Percentiles rank a stretch among this genome's conserved stretches.
Conservation (phyloP, 1,140 invertebrate genomes). For the Frieseomelitta varia region DNA sequence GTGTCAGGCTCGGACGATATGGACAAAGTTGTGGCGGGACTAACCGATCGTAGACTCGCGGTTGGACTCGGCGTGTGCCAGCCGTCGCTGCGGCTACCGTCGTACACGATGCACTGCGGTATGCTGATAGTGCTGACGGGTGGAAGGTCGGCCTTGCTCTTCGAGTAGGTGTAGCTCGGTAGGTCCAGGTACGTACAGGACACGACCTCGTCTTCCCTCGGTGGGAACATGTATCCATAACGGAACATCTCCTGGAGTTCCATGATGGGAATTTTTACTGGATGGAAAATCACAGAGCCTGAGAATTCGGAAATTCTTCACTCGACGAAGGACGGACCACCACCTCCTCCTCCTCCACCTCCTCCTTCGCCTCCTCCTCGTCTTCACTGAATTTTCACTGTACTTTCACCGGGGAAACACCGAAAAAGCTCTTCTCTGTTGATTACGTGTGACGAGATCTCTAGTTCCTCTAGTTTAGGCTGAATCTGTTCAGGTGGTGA, state of each 20-base stretch:
- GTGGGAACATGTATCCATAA: constrained; percentile 79
- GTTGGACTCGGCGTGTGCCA: constrained; percentile 84
- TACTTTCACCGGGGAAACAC: constrained; percentile 21
- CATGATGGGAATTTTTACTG: constrained; percentile 56
- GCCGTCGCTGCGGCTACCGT: constrained; percentile 81
- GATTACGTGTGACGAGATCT: neutral
- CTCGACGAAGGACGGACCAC: neutral
- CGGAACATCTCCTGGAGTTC: constrained; percentile 80
- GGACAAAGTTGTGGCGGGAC: constrained; percentile 78
- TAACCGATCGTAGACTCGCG: constrained; percentile 83
- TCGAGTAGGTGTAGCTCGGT: constrained; percentile 70
- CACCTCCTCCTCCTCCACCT: no score
- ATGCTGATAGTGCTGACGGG: constrained; percentile 75
- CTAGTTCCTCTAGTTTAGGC: no score
- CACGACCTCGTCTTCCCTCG: constrained; percentile 70
- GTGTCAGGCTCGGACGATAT: constrained; percentile 73
- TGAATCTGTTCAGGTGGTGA: no score
- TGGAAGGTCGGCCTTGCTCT: constrained; percentile 67
- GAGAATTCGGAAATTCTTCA: neutral
- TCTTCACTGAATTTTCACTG: constrained; percentile 55
- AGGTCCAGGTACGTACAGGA: constrained; percentile 72
- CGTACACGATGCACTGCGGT: constrained; percentile 73
- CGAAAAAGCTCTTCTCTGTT: neutral
- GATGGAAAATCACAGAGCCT: neutral
- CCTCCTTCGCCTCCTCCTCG: no score